These are phyloP conservation scores for Drosophila borealis DNA, from an alignment of 2,888 invertebrate species.

Conservation along the genomic window DNA sequence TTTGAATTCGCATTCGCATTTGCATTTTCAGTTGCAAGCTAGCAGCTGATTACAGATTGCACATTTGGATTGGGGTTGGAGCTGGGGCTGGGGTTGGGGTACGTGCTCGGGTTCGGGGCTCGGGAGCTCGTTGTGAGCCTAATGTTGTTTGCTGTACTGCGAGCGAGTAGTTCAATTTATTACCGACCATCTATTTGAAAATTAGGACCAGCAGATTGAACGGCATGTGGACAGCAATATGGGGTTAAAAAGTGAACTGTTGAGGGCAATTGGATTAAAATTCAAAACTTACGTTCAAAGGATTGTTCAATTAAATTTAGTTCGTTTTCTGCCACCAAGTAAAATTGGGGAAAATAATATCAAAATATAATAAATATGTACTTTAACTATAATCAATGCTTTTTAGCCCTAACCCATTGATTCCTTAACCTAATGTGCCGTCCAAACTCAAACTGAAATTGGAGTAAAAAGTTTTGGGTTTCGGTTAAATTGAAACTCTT, in stretches of 20 bases:
- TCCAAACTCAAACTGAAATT: background rate
- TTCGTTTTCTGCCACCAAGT: too few species aligned
- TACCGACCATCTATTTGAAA: constrained; percentile 3
- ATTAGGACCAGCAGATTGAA: background rate
- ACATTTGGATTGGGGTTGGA: constrained; percentile 20
- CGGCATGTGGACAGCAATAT: background rate
- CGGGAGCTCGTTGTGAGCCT: constrained; percentile 8
- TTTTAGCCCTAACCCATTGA: too few species aligned
- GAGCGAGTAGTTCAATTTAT: constrained; percentile 11
- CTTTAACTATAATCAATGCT: too few species aligned
- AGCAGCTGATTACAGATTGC: constrained; percentile 51
- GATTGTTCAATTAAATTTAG: background rate
- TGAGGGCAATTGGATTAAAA: background rate
- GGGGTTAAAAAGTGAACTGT: background rate
- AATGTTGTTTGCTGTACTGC: constrained; percentile 25
- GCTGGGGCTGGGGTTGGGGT: constrained; percentile 2
- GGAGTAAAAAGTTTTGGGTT: background rate
- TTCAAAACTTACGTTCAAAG: background rate
- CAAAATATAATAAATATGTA: too few species aligned
- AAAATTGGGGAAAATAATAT: too few species aligned
- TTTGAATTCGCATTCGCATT: constrained; percentile 21
- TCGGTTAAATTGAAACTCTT: constrained; percentile 1
- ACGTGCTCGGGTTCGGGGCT: too few species aligned
- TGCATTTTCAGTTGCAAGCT: constrained; percentile 42
- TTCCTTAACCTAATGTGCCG: too few species aligned